Conservation (phyloP, 2,113 vertebrate species). For the Corythornis vintsioides region DNA sequence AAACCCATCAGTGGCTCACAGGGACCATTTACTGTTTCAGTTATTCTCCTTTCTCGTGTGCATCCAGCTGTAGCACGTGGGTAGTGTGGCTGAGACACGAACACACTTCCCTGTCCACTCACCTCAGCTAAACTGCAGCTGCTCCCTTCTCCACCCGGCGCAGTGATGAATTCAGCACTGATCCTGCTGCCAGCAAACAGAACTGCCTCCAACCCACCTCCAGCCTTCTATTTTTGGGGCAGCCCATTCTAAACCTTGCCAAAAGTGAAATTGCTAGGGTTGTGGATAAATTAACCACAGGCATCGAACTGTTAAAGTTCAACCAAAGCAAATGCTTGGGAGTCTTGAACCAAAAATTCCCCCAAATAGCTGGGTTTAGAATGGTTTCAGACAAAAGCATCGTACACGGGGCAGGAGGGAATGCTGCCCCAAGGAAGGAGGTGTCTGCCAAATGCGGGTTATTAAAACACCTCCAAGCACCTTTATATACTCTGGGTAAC, state of each 20-base stretch:
- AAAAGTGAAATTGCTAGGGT: background rate
- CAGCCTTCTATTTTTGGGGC: background rate
- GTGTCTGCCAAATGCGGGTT: background rate
- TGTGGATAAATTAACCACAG: background rate
- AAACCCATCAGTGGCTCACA: background rate
- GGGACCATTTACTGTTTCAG: background rate
- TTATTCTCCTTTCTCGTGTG: background rate
- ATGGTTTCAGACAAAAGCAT: background rate
- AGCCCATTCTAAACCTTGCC: background rate
- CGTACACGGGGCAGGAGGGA: rapidly evolving
- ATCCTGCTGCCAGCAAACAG: background rate
- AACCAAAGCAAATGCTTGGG: background rate
- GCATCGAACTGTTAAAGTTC: background rate
- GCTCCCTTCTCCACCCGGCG: background rate
- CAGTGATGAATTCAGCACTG: background rate
- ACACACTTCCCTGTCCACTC: rapidly evolving
- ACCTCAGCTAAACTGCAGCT: background rate
- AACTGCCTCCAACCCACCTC: background rate
- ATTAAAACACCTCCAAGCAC: background rate
- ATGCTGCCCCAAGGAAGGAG: background rate
- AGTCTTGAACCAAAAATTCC: background rate
- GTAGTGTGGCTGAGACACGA: background rate
- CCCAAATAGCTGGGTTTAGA: background rate
- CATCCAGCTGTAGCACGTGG: rapidly evolving
- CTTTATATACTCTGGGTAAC: rapidly evolving